These are phyloP conservation scores for Planococcus citri DNA, from an alignment of 1,140 invertebrate species.

Conservation along the genomic window DNA sequence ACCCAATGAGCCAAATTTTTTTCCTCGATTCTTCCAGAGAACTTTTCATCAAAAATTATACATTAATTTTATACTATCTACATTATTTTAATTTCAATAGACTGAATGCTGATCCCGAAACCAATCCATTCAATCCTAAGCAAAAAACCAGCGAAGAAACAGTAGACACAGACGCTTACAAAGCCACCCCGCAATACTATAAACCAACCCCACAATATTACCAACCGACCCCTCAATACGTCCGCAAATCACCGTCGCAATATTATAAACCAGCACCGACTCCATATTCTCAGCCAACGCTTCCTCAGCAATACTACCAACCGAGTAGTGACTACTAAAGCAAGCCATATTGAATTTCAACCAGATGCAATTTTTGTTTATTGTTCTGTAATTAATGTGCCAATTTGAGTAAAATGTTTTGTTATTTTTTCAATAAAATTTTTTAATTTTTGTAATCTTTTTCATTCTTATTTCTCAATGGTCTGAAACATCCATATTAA, in stretches of 20 bases:
- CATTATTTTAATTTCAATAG: conserved; percentile 44
- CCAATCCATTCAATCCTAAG: conserved; percentile 64
- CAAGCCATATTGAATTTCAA: neutral
- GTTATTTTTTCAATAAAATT: too few relatives aligned
- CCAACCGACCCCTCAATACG: too few relatives aligned
- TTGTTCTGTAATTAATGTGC: too few relatives aligned
- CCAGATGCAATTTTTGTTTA: neutral
- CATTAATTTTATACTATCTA: conserved; percentile 18
- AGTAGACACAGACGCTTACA: neutral
- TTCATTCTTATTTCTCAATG: too few relatives aligned
- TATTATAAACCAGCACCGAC: neutral
- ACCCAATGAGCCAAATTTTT: too few relatives aligned
- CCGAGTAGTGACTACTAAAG: neutral
- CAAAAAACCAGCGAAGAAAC: conserved; percentile 38
- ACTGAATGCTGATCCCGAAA: conserved; percentile 59
- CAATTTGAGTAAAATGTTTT: too few relatives aligned
- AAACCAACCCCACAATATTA: neutral
- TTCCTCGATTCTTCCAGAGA: too few relatives aligned
- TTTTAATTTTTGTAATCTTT: too few relatives aligned
- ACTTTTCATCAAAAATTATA: too few relatives aligned
- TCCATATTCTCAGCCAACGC: neutral
- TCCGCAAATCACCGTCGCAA: neutral
- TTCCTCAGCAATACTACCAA: neutral
- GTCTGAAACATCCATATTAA: too few relatives aligned
- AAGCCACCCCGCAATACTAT: neutral